Evolutionary conservation across 2,797 vertebrate species (phyloP).

Genomic region (Chelon labrosus): DNA sequence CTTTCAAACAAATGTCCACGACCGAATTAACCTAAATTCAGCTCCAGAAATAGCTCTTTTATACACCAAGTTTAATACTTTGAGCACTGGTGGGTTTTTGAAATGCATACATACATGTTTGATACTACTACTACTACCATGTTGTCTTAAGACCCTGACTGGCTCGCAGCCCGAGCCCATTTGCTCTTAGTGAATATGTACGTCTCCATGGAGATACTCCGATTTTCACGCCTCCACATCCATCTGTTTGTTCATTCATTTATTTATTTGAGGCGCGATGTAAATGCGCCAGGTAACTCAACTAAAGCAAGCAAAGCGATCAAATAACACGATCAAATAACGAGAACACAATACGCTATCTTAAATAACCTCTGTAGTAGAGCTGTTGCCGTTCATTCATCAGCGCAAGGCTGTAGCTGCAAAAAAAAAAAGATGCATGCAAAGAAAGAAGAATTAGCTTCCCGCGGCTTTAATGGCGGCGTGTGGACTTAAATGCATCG

Average conservation of each 20-base stretch:
- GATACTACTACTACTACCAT: not conserved
- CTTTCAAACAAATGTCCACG: slow-evolving; percentile 19
- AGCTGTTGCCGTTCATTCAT: too few species aligned
- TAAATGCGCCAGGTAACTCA: not conserved
- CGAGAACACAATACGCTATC: not conserved
- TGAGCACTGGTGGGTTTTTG: too few species aligned
- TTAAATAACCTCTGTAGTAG: slow-evolving; percentile 1
- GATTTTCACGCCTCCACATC: not conserved
- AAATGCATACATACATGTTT: too few species aligned
- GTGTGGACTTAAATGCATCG: not conserved
- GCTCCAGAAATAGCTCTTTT: slow-evolving; percentile 6
- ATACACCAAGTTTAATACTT: not conserved
- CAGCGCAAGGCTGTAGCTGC: not conserved
- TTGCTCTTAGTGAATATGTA: not conserved
- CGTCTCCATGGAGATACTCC: not conserved
- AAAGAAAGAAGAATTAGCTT: not conserved
- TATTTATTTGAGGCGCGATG: not conserved
- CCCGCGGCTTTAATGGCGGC: not conserved
- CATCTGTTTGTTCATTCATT: not conserved
- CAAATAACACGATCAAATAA: not conserved
- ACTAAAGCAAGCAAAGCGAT: slow-evolving; percentile 1
- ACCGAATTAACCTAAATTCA: slow-evolving; percentile 36
- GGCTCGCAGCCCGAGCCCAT: too few species aligned
- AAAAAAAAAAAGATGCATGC: not conserved
- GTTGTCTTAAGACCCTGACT: too few species aligned